Evolutionary conservation across 2,888 invertebrate genomes (phyloP).

Genomic region (Cremastinae sp.): DNA sequence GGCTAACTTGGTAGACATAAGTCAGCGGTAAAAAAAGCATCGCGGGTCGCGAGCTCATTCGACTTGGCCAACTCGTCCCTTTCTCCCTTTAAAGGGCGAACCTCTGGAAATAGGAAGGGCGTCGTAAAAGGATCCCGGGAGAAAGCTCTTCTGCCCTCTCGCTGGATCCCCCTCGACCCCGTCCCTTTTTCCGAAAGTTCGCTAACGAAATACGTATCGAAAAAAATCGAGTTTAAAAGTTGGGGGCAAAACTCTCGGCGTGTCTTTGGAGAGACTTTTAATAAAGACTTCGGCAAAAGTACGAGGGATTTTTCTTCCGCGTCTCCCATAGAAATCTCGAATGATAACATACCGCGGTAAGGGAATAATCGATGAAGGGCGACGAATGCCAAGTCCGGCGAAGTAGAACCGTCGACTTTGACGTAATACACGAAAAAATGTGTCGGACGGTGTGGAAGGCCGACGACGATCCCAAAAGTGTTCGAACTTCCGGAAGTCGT

Average conservation of each 20-base stretch:
- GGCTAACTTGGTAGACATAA: too few relatives aligned
- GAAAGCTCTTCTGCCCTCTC: slow-evolving; percentile 9
- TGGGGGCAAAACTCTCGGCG: slow-evolving; percentile 38
- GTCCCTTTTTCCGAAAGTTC: slow-evolving; percentile 61
- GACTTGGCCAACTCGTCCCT: slow-evolving; percentile 7
- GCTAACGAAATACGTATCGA: slow-evolving; percentile 70
- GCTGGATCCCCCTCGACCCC: slow-evolving; percentile 1
- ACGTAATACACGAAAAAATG: slow-evolving; percentile 18
- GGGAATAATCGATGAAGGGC: slow-evolving; percentile 13
- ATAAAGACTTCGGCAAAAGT: slow-evolving; percentile 56
- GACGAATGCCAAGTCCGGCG: slow-evolving; percentile 9
- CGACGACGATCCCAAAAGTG: slow-evolving; percentile 37
- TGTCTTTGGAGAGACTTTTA: slow-evolving; percentile 56
- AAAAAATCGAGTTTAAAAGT: slow-evolving; percentile 61
- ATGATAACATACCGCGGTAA: slow-evolving; percentile 51
- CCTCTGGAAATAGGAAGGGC: slow-evolving; percentile 29
- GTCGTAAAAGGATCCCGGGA: slow-evolving; percentile 40
- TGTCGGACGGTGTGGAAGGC: slow-evolving; percentile 3
- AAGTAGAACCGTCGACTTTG: slow-evolving; percentile 20
- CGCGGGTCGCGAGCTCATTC: background rate
- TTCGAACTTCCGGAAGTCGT: slow-evolving; percentile 49
- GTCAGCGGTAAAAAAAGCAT: slow-evolving; percentile 3
- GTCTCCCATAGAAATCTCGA: slow-evolving; percentile 44
- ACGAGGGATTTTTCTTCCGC: slow-evolving; percentile 1
- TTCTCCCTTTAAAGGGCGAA: background rate